Evolutionary conservation across 2,797 vertebrate species (phyloP).

Genomic region (Botia almorhae): DNA sequence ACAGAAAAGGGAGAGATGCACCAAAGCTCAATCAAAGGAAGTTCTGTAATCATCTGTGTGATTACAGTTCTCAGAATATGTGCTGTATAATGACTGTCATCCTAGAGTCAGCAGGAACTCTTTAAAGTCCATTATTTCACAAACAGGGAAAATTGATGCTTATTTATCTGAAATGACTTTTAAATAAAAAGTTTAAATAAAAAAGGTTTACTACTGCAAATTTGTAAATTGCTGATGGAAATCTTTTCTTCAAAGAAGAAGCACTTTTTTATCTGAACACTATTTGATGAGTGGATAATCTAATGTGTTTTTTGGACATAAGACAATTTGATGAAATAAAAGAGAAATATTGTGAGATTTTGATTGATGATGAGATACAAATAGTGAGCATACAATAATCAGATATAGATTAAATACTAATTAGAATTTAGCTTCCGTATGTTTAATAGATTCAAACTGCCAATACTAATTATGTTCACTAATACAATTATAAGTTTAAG

Average conservation of each 20-base stretch:
- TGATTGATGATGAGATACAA: background rate
- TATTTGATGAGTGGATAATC: background rate
- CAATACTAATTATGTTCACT: background rate
- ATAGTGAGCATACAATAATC: too few species aligned
- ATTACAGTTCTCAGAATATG: slow-evolving; percentile 19
- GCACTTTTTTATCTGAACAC: background rate
- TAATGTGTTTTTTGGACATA: background rate
- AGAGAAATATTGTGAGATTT: background rate
- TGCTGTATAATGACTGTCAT: slow-evolving; percentile 19
- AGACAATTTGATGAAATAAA: background rate
- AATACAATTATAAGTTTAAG: background rate
- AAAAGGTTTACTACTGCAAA: slow-evolving; percentile 9
- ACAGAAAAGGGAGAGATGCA: background rate
- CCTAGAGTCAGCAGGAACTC: background rate
- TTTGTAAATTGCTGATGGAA: slow-evolving; percentile 38
- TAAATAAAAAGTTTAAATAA: background rate
- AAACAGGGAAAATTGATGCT: background rate
- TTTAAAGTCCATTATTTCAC: slow-evolving; percentile 4
- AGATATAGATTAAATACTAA: background rate
- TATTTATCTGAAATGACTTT: background rate
- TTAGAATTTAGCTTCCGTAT: background rate
- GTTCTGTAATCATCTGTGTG: slow-evolving; percentile 10
- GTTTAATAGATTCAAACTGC: background rate
- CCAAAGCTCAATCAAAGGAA: slow-evolving; percentile 1
- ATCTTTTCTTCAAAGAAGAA: background rate